These are phyloP conservation scores for Odontophorus gujanensis DNA, from an alignment of 2,113 vertebrate genomes.

Conservation along the genomic window DNA sequence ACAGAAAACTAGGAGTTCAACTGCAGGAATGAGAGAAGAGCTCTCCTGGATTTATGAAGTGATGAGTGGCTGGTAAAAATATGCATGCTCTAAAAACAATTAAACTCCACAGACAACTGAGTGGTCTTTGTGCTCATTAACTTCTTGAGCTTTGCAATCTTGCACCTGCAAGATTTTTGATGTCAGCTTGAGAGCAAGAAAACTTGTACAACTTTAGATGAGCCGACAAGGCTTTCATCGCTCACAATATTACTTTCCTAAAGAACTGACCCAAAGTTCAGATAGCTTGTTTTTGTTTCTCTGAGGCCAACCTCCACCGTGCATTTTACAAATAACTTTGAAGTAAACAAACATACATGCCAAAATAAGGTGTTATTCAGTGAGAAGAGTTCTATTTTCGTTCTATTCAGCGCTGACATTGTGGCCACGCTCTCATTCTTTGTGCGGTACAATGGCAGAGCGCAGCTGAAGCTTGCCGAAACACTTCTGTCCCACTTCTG, in stretches of 20 bases:
- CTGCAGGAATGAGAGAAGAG: constrained; percentile 72
- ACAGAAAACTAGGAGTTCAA: constrained; percentile 71
- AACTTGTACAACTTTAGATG: constrained; percentile 65
- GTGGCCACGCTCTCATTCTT: constrained; percentile 46
- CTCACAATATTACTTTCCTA: constrained; percentile 65
- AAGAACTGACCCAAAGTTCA: constrained; percentile 43
- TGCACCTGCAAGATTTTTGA: constrained; percentile 73
- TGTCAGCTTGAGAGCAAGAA: constrained; percentile 67
- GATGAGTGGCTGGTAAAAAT: constrained; percentile 67
- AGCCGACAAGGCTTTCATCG: constrained; percentile 73
- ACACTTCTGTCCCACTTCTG: constrained; percentile 57
- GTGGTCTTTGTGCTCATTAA: constrained; percentile 72
- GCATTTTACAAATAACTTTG: constrained; percentile 74
- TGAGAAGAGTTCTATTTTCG: constrained; percentile 65
- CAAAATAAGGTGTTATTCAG: constrained; percentile 66
- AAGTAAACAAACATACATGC: constrained; percentile 70
- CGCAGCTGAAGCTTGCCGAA: constrained; percentile 36
- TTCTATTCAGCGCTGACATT: constrained; percentile 58
- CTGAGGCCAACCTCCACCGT: constrained; percentile 48
- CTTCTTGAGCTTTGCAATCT: constrained; percentile 70
- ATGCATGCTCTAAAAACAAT: constrained; percentile 72
- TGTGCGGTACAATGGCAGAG: constrained; percentile 43
- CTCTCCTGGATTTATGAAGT: constrained; percentile 73
- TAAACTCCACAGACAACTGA: constrained; percentile 60
- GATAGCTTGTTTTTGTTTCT: constrained; percentile 55